Evolutionary conservation across 2,888 invertebrate species (phyloP).

Genomic region (Drosophila trichaetosa): DNA sequence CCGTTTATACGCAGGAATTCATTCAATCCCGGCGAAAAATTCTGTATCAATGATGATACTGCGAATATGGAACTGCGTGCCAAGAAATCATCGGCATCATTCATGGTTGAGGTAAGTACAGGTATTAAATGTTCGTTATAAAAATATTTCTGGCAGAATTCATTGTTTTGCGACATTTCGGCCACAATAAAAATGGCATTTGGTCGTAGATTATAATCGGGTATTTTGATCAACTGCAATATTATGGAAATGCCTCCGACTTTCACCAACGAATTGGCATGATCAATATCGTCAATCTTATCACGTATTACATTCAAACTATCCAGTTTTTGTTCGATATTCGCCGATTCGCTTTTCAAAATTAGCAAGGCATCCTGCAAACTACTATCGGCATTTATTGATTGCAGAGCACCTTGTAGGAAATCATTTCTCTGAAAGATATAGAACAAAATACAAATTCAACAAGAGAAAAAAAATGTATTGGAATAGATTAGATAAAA

Average conservation of each 20-base stretch:
- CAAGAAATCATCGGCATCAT: constrained; percentile 43
- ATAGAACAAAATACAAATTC: not conserved
- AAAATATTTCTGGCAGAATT: constrained; percentile 91
- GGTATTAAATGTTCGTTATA: constrained; percentile 89
- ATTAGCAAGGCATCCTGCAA: constrained; percentile 55
- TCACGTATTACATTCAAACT: constrained; percentile 55
- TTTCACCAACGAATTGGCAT: constrained; percentile 65
- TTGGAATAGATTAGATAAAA: not conserved
- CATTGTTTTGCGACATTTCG: constrained; percentile 94
- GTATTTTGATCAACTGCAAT: constrained; percentile 33
- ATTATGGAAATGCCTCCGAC: constrained; percentile 52
- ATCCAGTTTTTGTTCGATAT: constrained; percentile 46
- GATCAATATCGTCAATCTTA: constrained; percentile 67
- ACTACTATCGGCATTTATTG: constrained; percentile 55
- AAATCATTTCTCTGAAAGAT: constrained; percentile 40
- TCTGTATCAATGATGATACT: constrained; percentile 63
- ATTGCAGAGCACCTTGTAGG: constrained; percentile 47
- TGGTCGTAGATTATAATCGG: constrained; percentile 87
- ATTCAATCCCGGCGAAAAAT: constrained; percentile 58
- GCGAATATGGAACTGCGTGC: constrained; percentile 64
- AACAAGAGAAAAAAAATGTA: not conserved
- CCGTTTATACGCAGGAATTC: constrained; percentile 60
- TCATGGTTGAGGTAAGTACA: constrained; percentile 84
- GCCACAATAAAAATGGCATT: constrained; percentile 90
- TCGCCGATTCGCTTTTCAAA: constrained; percentile 31